These are phyloP conservation scores for Catalaphyllia jardinei DNA, from an alignment of 64 coral and sea anemone genomes.

Conservation along the genomic window DNA sequence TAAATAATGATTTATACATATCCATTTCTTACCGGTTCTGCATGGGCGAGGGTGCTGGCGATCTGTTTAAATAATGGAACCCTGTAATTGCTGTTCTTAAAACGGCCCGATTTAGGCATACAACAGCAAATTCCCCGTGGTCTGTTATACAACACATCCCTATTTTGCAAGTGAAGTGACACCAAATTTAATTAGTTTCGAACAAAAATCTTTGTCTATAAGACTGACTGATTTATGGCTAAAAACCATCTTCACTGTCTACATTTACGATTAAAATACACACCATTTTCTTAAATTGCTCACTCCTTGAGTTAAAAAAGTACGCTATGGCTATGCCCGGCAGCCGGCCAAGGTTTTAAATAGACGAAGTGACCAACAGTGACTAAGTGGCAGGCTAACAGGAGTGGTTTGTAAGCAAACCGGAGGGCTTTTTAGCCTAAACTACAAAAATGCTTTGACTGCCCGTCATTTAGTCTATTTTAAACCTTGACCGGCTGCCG, in stretches of 20 bases:
- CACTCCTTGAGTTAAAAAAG: too few species aligned
- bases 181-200: not conserved
- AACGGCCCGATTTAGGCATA: slow-evolving; percentile 16
- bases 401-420: too few species aligned
- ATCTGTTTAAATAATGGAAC: slow-evolving; percentile 4
- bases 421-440: too few species aligned
- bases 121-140: slow-evolving; percentile 5
- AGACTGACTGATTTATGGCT: not conserved
- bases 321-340: too few species aligned
- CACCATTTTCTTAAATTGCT: too few species aligned
- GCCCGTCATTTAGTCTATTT: too few species aligned
- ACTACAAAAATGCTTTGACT: too few species aligned
- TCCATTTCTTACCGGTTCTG: slow-evolving; percentile 21
- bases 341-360: too few species aligned
- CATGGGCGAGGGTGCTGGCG: slow-evolving; percentile 6
- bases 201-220: not conserved
- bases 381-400: too few species aligned
- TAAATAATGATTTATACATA: not conserved
- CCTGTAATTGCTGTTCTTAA: not conserved
- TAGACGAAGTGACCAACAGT: too few species aligned
- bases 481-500: too few species aligned
- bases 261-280: too few species aligned
- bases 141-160: slow-evolving; percentile 20
- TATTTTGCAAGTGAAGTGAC: not conserved
- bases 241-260: not conserved